Conservation (phyloP, 2,113 vertebrate species). For the Sorex araneus region DNA sequence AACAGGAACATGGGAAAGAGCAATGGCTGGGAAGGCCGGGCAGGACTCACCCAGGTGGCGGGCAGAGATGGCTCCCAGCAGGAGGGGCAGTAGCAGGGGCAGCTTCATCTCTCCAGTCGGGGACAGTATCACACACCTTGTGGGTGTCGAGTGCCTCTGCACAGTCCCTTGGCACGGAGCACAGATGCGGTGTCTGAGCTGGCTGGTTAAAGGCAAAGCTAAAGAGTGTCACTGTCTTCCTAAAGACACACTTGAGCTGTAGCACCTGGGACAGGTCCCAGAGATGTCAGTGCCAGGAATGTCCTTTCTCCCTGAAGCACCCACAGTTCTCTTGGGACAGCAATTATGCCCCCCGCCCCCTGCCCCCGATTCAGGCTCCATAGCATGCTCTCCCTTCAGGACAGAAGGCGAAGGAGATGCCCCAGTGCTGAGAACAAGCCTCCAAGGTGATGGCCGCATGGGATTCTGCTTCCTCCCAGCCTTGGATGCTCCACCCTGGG, state of each 20-base stretch:
- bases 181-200: too few relatives aligned
- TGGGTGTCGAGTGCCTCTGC: not conserved
- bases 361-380: too few relatives aligned
- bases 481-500: too few relatives aligned
- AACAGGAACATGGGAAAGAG: not conserved
- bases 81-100: not conserved
- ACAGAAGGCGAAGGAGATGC: not conserved
- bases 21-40: rapidly evolving
- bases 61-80: slow-evolving; percentile 51
- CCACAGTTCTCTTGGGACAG: rapidly evolving
- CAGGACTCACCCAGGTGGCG: slow-evolving; percentile 44
- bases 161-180: not conserved
- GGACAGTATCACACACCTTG: not conserved
- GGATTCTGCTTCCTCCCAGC: not conserved
- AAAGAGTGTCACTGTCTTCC: too few relatives aligned
- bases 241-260: too few relatives aligned
- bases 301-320: too few relatives aligned
- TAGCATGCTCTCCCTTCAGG: too few relatives aligned
- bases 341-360: not conserved
- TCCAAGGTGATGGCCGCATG: rapidly evolving
- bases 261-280: too few relatives aligned
- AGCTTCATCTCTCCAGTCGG: not conserved
- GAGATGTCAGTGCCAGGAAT: not conserved
- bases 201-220: not conserved
- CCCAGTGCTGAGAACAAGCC: not conserved